Evolutionary conservation across 2,888 invertebrate species (phyloP), one percentile per base, ranked within the genome.

Genomic region (Branchellion lobata): DNA sequence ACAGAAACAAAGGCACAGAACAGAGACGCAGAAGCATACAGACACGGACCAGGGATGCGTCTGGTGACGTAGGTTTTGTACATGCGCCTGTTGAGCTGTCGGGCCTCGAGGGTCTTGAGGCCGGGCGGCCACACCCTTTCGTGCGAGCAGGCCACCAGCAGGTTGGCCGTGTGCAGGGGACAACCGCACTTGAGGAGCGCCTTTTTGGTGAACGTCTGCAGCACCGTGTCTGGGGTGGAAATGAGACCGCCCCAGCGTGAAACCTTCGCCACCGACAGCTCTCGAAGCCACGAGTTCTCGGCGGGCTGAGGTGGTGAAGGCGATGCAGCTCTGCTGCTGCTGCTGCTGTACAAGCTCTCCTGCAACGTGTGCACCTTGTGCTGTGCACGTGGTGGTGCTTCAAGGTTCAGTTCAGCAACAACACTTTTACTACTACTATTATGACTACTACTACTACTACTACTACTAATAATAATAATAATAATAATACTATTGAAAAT

Each of bases 201-300:
- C 84, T 95, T 90, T 86, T 95, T 94, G 83, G 97, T 96, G 92
- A 96, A 94, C 86, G 94, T 92, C 93, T 96, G 90, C 27, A 85
- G 89, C 78, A 94, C 92, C 88, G 94, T 94, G 87, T 97, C 96
- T 0, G 97, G 97, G 18, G 97, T 97, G 36, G 96, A 96, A 85
- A 97, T 97, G 95, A 97, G 96, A 79, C 96, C 96, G 79, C 96
- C 97, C 97, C 96, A 97, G 80, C 96, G 91, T 0, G 95, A 95
- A 69, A 97, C 96, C 81, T 95, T 89, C 29, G 87, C 87, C 24
- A 85, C 83, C 78, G 85, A 85, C 36, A 88, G 82, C 65, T 84
- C 84, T 34, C 82, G 81, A 33, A 85, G 85, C 88, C 87, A 88
- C 36, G 33, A 0, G 21, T 53, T 57, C 51, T 14, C 29, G 29